Percentiles rank a stretch among this genome's conserved stretches.
phyloP scores from a whole-genome alignment of 2,113 vertebrate genomes.

The Pelobates fuscus region DNA sequence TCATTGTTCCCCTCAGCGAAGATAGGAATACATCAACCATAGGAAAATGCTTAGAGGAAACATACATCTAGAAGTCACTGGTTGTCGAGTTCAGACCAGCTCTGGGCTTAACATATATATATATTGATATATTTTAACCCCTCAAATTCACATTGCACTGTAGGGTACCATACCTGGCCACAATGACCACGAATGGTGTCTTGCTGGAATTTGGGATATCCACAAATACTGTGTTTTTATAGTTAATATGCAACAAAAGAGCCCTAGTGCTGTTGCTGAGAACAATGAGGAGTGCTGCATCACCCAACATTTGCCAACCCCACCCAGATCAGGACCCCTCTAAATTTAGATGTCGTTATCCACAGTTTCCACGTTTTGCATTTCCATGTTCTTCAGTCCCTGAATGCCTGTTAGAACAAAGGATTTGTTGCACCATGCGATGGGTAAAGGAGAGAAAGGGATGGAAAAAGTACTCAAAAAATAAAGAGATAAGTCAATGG shows the following conservation, averaged over 20 bases:
- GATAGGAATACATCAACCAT: too few relatives aligned
- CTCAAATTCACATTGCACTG: too few relatives aligned
- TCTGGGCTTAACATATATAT: too few relatives aligned
- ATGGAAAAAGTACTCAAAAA: slow-evolving; percentile 27
- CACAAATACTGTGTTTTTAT: too few relatives aligned
- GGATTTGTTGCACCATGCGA: slow-evolving; percentile 36
- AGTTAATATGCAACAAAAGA: too few relatives aligned
- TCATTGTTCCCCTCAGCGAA: slow-evolving; percentile 17
- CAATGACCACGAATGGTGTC: too few relatives aligned
- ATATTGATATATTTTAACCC: too few relatives aligned
- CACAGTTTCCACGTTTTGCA: slow-evolving; percentile 12
- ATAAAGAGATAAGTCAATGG: slow-evolving; percentile 27
- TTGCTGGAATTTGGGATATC: too few relatives aligned
- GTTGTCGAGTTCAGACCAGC: too few relatives aligned
- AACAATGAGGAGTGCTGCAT: slow-evolving; percentile 8
- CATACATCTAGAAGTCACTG: too few relatives aligned
- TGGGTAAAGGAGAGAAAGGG: slow-evolving; percentile 25
- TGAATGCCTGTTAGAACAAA: slow-evolving; percentile 45
- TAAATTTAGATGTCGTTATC: neutral
- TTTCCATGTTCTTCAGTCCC: slow-evolving; percentile 34
- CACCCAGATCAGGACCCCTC: neutral
- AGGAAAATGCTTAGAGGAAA: too few relatives aligned
- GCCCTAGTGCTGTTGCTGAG: neutral
- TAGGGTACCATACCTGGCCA: too few relatives aligned
- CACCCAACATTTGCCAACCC: neutral